Conservation (phyloP, 2,113 vertebrate species). For the Corythornis cristatus region DNA sequence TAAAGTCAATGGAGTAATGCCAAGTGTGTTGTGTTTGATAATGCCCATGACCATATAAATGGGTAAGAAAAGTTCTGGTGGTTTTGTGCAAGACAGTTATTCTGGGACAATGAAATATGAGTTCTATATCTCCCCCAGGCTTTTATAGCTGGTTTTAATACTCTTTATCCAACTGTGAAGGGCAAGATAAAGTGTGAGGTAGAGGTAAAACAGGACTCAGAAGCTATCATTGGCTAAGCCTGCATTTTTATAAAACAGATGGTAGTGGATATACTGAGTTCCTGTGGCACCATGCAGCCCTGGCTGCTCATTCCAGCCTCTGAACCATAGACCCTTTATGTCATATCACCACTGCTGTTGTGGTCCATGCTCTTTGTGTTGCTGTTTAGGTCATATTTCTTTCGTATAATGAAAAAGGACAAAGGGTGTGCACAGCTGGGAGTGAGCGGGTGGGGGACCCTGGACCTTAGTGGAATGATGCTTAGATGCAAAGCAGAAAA, state of each 20-base stretch:
- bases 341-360: not conserved
- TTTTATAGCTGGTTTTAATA: not conserved
- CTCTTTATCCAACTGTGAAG: not conserved
- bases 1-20: not conserved
- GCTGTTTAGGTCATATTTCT: not conserved
- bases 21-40: not conserved
- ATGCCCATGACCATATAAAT: not conserved
- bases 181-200: not conserved
- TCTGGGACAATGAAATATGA: not conserved
- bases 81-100: not conserved
- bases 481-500: conserved; percentile 10
- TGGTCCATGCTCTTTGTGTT: not conserved
- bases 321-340: not conserved
- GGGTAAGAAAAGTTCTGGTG: not conserved
- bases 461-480: not conserved
- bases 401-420: not conserved
- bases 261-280: not conserved
- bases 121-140: not conserved
- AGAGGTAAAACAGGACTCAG: not conserved
- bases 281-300: not conserved
- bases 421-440: not conserved
- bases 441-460: not conserved
- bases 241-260: not conserved
- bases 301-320: not conserved
- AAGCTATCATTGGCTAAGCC: not conserved